Evolutionary conservation across 2,888 invertebrate genomes (phyloP).

Genomic region (Salpingus planirostris): DNA sequence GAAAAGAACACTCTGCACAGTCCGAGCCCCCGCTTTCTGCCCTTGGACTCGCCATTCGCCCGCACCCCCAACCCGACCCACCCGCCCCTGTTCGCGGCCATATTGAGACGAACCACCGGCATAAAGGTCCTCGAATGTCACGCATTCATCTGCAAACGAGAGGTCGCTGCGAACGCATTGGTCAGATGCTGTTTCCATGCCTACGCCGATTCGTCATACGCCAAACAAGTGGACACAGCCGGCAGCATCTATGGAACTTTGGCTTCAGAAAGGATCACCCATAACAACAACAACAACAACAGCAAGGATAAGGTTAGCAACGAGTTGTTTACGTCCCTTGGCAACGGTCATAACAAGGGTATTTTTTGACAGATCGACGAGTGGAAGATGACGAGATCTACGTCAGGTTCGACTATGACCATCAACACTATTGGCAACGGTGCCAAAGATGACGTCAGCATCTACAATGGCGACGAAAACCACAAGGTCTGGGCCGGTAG

Average conservation of each 20-base stretch:
- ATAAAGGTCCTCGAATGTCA: constrained; percentile 98
- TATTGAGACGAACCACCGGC: constrained; percentile 88
- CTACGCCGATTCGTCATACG: constrained; percentile 92
- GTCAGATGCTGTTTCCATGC: constrained; percentile 97
- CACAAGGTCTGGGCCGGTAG: constrained; percentile 87
- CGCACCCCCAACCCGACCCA: constrained; percentile 86
- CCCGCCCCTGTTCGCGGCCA: constrained; percentile 94
- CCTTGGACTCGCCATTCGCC: constrained; percentile 93
- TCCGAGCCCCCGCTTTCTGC: constrained; percentile 80
- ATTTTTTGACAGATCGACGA: constrained; percentile 43
- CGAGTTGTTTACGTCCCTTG: background rate
- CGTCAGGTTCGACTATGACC: constrained; percentile 52
- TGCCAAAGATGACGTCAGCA: constrained; percentile 67
- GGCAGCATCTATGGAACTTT: constrained; percentile 39
- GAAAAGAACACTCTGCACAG: constrained; percentile 43
- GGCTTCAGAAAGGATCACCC: constrained; percentile 34
- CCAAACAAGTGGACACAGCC: constrained; percentile 65
- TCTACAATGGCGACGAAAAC: constrained; percentile 86
- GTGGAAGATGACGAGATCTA: constrained; percentile 47
- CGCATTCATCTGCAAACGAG: constrained; percentile 94
- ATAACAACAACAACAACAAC: no score
- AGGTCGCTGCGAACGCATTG: constrained; percentile 94
- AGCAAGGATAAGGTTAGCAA: constrained; percentile 37
- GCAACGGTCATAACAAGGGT: background rate
- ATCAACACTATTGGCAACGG: constrained; percentile 63